Percentiles rank a stretch among this genome's conserved stretches.
Conservation (phyloP, 64 coral and sea anemone species). For the Actinia tenebrosa region DNA sequence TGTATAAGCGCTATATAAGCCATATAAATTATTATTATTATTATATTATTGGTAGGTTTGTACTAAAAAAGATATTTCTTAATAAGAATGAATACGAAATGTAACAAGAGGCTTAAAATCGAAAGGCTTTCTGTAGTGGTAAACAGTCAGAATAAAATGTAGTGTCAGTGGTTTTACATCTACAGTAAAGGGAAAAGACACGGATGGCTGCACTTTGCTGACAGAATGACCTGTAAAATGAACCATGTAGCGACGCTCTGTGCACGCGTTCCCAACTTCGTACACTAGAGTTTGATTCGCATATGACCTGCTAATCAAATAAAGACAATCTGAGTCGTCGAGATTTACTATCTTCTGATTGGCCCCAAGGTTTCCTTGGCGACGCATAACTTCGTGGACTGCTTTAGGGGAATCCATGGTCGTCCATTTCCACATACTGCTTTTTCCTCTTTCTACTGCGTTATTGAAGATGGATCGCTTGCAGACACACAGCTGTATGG, state of each 20-base stretch:
- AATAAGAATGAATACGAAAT: not conserved
- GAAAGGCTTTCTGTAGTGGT: conserved; percentile 49
- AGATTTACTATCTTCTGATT: not conserved
- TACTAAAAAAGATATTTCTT: too few species aligned
- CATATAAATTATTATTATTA: too few species aligned
- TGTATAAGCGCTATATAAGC: too few species aligned
- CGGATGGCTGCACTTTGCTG: conserved; percentile 34
- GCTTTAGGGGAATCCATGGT: not conserved
- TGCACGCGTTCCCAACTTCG: conserved; percentile 60
- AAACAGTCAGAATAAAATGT: conserved; percentile 76
- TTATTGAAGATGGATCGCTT: not conserved
- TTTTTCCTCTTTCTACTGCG: not conserved
- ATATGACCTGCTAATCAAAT: conserved; percentile 10
- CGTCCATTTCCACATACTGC: not conserved
- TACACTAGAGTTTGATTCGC: conserved; percentile 19
- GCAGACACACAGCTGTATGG: not conserved
- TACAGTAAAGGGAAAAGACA: conserved; percentile 49
- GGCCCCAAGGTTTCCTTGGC: not conserved
- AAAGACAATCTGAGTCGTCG: not conserved
- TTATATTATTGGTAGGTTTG: too few species aligned
- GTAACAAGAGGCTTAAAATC: conserved; percentile 31
- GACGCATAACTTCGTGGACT: not conserved
- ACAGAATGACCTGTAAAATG: conserved; percentile 35
- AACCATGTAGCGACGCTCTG: conserved; percentile 41
- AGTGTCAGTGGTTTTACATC: conserved; percentile 41